These are phyloP conservation scores for Dunckerocampus dactyliophorus DNA, from an alignment of 2,113 vertebrate species.

Conservation along the genomic window DNA sequence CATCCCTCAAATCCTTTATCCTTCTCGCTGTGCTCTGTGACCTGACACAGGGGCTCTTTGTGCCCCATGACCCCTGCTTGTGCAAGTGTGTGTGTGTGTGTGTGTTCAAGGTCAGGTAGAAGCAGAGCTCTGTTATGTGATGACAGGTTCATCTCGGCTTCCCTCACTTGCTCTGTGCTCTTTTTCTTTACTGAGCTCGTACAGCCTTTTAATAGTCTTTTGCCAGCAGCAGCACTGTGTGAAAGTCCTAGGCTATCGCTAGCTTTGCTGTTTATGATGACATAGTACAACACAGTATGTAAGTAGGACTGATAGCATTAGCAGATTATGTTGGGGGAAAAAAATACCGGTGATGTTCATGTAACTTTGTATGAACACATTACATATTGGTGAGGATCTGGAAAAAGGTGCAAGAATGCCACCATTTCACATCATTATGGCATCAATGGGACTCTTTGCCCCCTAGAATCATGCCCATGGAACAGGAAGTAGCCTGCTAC, in stretches of 20 bases:
- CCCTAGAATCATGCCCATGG: neutral
- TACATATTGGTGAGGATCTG: neutral
- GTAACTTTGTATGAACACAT: too few species aligned
- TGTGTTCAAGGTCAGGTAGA: constrained; percentile 66
- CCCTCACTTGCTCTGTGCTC: constrained; percentile 22
- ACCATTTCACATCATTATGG: too few species aligned
- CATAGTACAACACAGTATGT: neutral
- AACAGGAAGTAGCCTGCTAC: neutral
- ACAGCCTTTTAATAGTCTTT: neutral
- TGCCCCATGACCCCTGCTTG: constrained; percentile 61
- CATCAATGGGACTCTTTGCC: too few species aligned
- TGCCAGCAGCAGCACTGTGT: too few species aligned
- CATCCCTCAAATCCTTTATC: constrained; percentile 70
- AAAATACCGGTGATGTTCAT: too few species aligned
- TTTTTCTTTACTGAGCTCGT: constrained; percentile 15
- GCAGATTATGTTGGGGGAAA: neutral
- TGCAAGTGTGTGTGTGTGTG: constrained; percentile 23
- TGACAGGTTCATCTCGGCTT: constrained; percentile 60
- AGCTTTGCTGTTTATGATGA: neutral
- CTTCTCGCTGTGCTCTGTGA: constrained; percentile 64
- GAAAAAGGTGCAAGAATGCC: neutral
- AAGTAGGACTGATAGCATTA: neutral
- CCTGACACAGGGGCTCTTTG: constrained; percentile 69
- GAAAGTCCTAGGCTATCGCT: neutral
- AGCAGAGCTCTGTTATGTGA: constrained; percentile 55